A percentile compares a stretch with the other conserved stretches of the same genome.
These are phyloP conservation scores for Sitophilus oryzae DNA, from an alignment of 1,140 invertebrate species.

Conservation along the genomic window DNA sequence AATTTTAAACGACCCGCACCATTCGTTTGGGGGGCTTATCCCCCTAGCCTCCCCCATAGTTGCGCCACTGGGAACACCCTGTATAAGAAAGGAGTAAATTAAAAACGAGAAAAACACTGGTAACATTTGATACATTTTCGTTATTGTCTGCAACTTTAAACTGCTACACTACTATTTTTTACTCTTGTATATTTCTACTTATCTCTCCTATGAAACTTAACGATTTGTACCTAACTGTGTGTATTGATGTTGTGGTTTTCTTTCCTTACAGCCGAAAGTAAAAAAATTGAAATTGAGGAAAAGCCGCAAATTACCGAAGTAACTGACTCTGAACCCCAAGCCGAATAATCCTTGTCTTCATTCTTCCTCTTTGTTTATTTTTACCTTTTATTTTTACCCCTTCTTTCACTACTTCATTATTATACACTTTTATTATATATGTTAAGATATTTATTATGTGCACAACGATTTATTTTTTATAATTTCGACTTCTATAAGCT, in stretches of 20 bases:
- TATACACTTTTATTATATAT: background rate
- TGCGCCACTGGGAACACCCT: too few relatives aligned
- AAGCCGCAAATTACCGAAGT: conserved; percentile 39
- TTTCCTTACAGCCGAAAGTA: conserved; percentile 38
- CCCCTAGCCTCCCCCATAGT: too few relatives aligned
- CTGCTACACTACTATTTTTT: too few relatives aligned
- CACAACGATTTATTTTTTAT: conserved; percentile 23
- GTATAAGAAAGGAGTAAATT: too few relatives aligned
- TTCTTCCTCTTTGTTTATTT: conserved; percentile 16
- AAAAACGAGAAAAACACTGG: too few relatives aligned
- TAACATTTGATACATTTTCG: too few relatives aligned
- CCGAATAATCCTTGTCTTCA: conserved; percentile 32
- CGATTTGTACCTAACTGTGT: conserved; percentile 13
- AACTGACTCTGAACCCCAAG: conserved; percentile 25
- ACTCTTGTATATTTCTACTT: too few relatives aligned
- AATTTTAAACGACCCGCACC: too few relatives aligned
- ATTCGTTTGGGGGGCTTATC: too few relatives aligned
- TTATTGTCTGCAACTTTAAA: too few relatives aligned
- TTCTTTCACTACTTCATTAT: conserved; percentile 6
- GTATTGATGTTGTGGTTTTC: conserved; percentile 32
- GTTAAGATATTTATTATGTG: conserved; percentile 15
- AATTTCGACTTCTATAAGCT: conserved; percentile 8
- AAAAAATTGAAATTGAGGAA: conserved; percentile 32
- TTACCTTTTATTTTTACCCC: conserved; percentile 11
- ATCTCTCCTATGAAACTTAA: background rate